These are phyloP conservation scores for Tetramorium simillimum DNA, from an alignment of 1,140 invertebrate species.

Conservation along the genomic window DNA sequence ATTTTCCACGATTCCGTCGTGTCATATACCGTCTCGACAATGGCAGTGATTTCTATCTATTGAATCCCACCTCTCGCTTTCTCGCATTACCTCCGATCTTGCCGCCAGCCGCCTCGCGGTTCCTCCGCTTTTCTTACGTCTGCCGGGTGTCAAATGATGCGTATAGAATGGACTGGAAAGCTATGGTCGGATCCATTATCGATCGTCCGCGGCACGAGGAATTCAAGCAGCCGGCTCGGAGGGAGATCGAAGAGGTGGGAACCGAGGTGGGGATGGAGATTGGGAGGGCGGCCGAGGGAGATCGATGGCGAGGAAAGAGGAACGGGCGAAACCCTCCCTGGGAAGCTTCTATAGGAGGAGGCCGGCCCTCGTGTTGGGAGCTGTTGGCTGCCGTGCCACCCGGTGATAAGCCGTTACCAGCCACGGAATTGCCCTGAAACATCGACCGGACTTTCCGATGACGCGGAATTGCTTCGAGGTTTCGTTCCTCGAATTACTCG, in stretches of 20 bases:
- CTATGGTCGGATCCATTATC: conserved; percentile 80
- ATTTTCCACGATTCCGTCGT: conserved; percentile 77
- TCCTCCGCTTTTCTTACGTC: conserved; percentile 73
- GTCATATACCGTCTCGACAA: conserved; percentile 77
- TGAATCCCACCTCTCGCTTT: conserved; percentile 76
- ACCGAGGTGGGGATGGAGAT: conserved; percentile 17
- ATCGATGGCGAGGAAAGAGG: conserved; percentile 46
- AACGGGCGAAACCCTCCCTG: conserved; percentile 64
- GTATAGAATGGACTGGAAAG: conserved; percentile 82
- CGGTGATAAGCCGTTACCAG: conserved; percentile 78
- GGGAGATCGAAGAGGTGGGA: conserved; percentile 35
- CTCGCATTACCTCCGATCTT: conserved; percentile 56
- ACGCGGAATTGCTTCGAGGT: conserved; percentile 69
- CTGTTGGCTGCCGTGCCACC: conserved; percentile 74
- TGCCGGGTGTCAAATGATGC: conserved; percentile 83
- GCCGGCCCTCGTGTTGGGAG: conserved; percentile 65
- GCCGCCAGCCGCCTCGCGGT: conserved; percentile 50
- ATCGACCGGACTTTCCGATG: conserved; percentile 73
- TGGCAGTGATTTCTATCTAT: conserved; percentile 82
- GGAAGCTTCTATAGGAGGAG: conserved; percentile 68
- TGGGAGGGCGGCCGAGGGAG: conserved; percentile 32
- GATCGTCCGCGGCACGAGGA: conserved; percentile 70
- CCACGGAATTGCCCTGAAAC: conserved; percentile 76
- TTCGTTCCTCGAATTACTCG: conserved; percentile 73
- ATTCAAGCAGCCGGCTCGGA: conserved; percentile 64